A percentile compares a stretch with the other conserved stretches of the same genome.
These are phyloP conservation scores for Latrodectus geometricus DNA, from an alignment of 1,140 invertebrate genomes.

Conservation along the genomic window DNA sequence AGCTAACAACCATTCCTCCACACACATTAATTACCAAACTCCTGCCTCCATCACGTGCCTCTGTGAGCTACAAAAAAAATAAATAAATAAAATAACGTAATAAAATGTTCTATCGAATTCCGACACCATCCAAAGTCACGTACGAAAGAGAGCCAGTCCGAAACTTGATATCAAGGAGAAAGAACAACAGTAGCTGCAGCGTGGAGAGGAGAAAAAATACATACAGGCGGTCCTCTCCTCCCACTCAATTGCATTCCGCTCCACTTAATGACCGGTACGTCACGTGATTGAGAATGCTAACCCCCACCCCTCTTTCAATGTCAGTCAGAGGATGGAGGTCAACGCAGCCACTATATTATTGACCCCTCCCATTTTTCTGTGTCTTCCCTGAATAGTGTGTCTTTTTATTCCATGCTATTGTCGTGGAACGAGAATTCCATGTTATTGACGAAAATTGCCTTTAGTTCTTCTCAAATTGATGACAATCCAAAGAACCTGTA, in stretches of 20 bases:
- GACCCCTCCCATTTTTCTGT: neutral
- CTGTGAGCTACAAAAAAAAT: neutral
- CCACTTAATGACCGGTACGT: constrained; percentile 57
- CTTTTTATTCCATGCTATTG: too few species aligned
- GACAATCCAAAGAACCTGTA: too few species aligned
- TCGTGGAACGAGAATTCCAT: too few species aligned
- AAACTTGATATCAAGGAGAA: constrained; percentile 3
- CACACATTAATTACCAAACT: neutral
- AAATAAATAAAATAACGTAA: neutral
- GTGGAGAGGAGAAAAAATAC: constrained; percentile 19
- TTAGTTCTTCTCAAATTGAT: too few species aligned
- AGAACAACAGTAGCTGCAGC: neutral
- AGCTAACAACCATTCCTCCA: neutral
- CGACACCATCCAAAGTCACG: constrained; percentile 34
- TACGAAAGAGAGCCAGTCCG: constrained; percentile 5
- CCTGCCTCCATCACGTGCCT: neutral
- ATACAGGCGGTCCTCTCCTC: constrained; percentile 3
- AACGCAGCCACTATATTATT: constrained; percentile 1
- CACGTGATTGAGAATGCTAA: constrained; percentile 40
- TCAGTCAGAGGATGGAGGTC: constrained; percentile 19
- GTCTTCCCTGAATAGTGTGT: neutral
- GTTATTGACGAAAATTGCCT: too few species aligned
- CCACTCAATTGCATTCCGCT: constrained; percentile 58
- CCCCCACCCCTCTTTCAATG: constrained; percentile 4
- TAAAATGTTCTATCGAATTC: constrained; percentile 29